Conservation (phyloP, 2,888 invertebrate species). For the Gryllus longicercus region DNA sequence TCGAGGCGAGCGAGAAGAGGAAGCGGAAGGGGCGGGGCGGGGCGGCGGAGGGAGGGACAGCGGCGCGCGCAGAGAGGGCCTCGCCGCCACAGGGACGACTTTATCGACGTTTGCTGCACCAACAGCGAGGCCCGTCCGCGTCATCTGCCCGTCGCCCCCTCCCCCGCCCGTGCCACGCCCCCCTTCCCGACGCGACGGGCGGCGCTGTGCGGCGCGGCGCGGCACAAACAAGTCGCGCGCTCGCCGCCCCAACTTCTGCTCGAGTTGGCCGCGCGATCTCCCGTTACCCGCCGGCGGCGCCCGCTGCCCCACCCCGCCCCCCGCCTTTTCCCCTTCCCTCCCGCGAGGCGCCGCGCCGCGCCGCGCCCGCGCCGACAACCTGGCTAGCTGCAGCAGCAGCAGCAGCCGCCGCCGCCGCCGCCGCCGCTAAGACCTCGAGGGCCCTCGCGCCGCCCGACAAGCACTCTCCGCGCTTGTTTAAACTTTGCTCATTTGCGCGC, state of each 20-base stretch:
- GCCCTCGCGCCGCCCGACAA: neutral
- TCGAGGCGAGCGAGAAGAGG: neutral
- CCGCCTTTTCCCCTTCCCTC: too few species aligned
- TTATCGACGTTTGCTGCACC: constrained; percentile 17
- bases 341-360: too few species aligned
- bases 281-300: neutral
- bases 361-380: neutral
- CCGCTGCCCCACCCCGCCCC: too few species aligned
- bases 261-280: neutral
- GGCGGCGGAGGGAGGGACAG: neutral
- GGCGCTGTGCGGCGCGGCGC: too few species aligned
- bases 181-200: neutral
- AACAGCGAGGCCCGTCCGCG: neutral
- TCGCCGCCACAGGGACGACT: neutral
- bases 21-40: neutral
- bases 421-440: neutral
- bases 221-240: too few species aligned
- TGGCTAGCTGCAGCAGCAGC: neutral
- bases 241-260: neutral
- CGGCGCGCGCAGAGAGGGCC: neutral
- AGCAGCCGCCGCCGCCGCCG: too few species aligned
- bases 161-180: neutral
- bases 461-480: constrained; percentile 1
- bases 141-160: neutral
- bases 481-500: constrained; percentile 2